A percentile compares a stretch with the other conserved stretches of the same genome.
Evolutionary conservation across 2,797 vertebrate species (phyloP).

Genomic region (Crenuchus spilurus): DNA sequence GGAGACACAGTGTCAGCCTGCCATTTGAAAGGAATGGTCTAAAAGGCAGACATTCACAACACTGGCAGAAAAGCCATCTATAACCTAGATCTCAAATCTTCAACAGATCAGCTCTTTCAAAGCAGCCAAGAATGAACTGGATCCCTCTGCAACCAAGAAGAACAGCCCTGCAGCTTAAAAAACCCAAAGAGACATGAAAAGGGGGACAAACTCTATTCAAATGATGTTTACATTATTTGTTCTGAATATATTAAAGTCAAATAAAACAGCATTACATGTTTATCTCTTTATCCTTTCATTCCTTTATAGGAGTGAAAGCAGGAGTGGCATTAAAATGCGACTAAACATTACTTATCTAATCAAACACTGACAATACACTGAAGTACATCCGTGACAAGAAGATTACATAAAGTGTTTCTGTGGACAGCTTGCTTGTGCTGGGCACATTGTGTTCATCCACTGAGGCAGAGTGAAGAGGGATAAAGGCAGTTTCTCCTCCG

Average conservation of each 20-base stretch:
- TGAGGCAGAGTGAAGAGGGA: neutral
- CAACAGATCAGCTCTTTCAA: constrained; percentile 1
- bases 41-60: neutral
- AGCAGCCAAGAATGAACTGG: neutral
- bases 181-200: neutral
- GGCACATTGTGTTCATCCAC: neutral
- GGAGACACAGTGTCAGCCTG: neutral
- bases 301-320: neutral
- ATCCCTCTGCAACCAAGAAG: neutral
- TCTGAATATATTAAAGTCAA: neutral
- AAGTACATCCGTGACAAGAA: neutral
- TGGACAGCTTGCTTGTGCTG: neutral
- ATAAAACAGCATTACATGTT: neutral
- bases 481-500: neutral
- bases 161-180: neutral
- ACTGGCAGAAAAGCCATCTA: neutral
- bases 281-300: neutral
- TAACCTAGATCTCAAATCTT: neutral
- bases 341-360: neutral
- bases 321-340: no score
- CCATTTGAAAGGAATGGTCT: constrained; percentile 1
- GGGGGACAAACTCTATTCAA: neutral
- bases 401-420: neutral
- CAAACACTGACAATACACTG: neutral
- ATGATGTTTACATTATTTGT: neutral